Conservation (phyloP, 2,888 invertebrate species). For the Congeria kusceri region DNA sequence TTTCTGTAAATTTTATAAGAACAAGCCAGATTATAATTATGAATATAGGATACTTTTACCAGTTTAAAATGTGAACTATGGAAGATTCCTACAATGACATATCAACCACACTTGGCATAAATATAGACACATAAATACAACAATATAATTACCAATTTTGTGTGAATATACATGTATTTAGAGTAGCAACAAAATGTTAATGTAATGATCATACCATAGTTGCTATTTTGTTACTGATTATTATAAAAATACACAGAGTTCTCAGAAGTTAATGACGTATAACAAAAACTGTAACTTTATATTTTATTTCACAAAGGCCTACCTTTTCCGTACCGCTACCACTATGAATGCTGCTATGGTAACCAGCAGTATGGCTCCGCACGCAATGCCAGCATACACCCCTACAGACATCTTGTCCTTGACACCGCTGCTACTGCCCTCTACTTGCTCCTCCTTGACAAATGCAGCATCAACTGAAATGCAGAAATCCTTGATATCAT, state of each 20-base stretch:
- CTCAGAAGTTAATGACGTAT: too few species aligned
- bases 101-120: too few species aligned
- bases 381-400: constrained; percentile 70
- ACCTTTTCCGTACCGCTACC: constrained; percentile 69
- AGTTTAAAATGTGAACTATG: not conserved
- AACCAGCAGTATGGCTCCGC: constrained; percentile 66
- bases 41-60: too few species aligned
- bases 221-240: too few species aligned
- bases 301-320: constrained; percentile 10
- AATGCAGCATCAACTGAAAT: constrained; percentile 42
- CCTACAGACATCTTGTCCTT: constrained; percentile 52
- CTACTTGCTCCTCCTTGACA: constrained; percentile 18
- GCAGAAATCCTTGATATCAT: not conserved
- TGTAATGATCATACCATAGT: too few species aligned
- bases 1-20: not conserved
- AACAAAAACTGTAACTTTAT: too few species aligned
- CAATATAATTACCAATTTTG: not conserved
- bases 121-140: not conserved
- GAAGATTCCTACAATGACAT: too few species aligned
- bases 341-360: constrained; percentile 58
- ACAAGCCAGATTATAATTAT: too few species aligned
- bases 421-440: not conserved
- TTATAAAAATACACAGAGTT: too few species aligned
- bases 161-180: not conserved
- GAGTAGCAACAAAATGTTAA: too few species aligned